Evolutionary conservation across 2,888 invertebrate species (phyloP).

Genomic region (Rhogogaster chlorosoma): DNA sequence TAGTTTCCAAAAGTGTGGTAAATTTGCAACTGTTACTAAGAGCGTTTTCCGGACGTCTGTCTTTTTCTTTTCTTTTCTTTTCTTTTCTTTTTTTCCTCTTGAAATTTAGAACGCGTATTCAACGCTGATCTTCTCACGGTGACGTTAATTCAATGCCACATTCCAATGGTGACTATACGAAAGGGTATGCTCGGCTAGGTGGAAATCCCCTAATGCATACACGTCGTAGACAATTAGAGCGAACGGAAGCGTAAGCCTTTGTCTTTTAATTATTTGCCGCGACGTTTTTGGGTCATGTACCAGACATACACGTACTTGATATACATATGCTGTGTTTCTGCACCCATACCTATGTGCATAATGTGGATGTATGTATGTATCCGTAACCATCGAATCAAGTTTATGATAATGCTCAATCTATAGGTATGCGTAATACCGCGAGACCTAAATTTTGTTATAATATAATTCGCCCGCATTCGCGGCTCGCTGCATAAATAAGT

Average conservation of each 20-base stretch:
- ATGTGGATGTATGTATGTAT: not conserved
- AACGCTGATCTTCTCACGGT: slow-evolving; percentile 1
- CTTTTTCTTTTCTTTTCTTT: not conserved
- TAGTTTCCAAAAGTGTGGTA: not conserved
- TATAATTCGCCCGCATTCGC: not conserved
- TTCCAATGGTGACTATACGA: slow-evolving; percentile 27
- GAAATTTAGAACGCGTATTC: not conserved
- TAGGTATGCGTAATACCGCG: not conserved
- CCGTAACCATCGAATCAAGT: not conserved
- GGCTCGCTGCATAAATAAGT: too few relatives aligned
- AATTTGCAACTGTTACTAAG: not conserved
- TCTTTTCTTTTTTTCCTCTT: not conserved
- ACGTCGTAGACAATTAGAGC: slow-evolving; percentile 25
- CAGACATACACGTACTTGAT: not conserved
- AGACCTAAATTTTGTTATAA: not conserved
- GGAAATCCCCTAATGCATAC: slow-evolving; percentile 36
- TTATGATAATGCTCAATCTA: not conserved
- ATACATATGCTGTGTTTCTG: too few relatives aligned
- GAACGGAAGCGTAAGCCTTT: slow-evolving; percentile 21
- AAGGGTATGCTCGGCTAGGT: slow-evolving; percentile 5
- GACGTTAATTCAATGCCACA: slow-evolving; percentile 23
- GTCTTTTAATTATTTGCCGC: slow-evolving; percentile 10
- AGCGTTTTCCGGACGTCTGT: not conserved
- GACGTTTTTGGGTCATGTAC: slow-evolving; percentile 29
- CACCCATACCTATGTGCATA: not conserved